These are phyloP conservation scores for Enoplosus armatus DNA, from an alignment of 2,797 vertebrate species.

Conservation along the genomic window DNA sequence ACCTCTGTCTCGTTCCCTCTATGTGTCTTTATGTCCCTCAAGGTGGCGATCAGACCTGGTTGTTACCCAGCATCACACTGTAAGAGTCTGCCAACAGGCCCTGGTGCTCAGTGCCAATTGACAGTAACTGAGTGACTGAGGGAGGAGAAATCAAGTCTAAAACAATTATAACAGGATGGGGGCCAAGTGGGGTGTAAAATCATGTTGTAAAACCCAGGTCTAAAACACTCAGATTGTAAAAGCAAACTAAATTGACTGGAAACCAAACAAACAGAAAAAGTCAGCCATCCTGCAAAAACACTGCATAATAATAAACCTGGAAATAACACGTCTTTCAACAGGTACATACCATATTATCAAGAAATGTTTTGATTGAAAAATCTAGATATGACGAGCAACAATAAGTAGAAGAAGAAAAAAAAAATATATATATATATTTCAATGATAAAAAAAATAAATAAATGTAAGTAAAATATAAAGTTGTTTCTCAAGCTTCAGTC, in stretches of 20 bases:
- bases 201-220: not conserved
- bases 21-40: not conserved
- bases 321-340: not conserved
- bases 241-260: not conserved
- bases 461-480: too few species aligned
- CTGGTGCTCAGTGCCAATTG: constrained; percentile 14
- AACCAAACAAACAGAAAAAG: not conserved
- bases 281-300: not conserved
- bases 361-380: not conserved
- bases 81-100: constrained; percentile 5
- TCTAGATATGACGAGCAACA: not conserved
- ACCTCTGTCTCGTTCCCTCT: not conserved
- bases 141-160: not conserved
- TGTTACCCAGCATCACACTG: not conserved
- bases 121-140: not conserved
- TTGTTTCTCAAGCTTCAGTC: too few species aligned
- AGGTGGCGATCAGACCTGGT: constrained; percentile 2
- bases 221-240: not conserved
- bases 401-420: not conserved
- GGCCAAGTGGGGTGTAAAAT: not conserved
- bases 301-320: not conserved
- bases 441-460: not conserved
- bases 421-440: too few species aligned
- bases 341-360: not conserved
- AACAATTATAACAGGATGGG: constrained; percentile 9